Evolutionary conservation across 1,140 invertebrate genomes (phyloP), one percentile per base, ranked within the genome.

Genomic region (Zelostemma sp.): DNA sequence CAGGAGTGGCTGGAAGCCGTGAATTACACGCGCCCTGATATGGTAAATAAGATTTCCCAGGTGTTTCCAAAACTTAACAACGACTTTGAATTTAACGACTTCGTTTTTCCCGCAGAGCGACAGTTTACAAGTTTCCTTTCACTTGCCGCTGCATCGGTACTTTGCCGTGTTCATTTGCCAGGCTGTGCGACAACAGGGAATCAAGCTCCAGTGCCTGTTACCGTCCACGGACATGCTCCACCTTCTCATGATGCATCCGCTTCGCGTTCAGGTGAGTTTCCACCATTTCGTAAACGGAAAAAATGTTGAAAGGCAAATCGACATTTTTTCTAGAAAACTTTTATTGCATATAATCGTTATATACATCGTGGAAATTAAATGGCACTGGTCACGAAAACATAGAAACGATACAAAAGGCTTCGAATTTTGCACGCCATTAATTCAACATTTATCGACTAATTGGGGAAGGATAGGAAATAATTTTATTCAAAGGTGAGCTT

Each of bases 61-160:
- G n/a, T n/a, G 8, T 25, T 25, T 25, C 8, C 21, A 25, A 25
- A 25, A 25, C 8, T n/a, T n/a, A n/a, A n/a, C n/a, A n/a, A n/a
- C n/a, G n/a, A n/a, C n/a, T n/a, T n/a, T n/a, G n/a, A n/a, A n/a
- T n/a, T n/a, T n/a, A n/a, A n/a, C n/a, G n/a, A 73, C 66, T 45
- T 46, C 40, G 56, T 49, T 28, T 28, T 28, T 28, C 8, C 8
- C 86, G 16, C 79, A 93, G 91, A 88, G 88, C 74, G 93, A 96
- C 80, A 90, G 89, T 78, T 88, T 92, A 80, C 93, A 96, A 88
- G 91, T 96, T 28, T 96, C 95, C 16, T 99, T 98, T 87, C 97
- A 99, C 86, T 89, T 98, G 63, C 97, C 97, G 11, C 88, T 99
- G 51, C 97, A 99, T 87, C 92, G 97, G 12, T 97, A 98, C 83